Percentiles rank a stretch among this genome's conserved stretches.
Evolutionary conservation across 2,113 vertebrate species (phyloP).

Genomic region (Herpailurus yagouaroundi): DNA sequence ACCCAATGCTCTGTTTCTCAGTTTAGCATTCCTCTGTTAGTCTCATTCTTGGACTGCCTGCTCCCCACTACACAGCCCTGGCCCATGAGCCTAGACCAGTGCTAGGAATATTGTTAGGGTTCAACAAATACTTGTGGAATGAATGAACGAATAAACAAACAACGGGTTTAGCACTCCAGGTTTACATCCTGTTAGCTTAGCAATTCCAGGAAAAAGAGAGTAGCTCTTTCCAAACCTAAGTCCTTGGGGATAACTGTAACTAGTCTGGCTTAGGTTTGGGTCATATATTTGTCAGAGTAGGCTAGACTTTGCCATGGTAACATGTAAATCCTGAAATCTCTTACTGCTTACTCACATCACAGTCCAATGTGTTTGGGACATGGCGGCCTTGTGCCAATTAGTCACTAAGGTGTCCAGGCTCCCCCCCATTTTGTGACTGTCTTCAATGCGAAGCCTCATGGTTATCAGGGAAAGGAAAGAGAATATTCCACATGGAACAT

Average conservation of each 20-base stretch:
- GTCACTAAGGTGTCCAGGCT: background rate
- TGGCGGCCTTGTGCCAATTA: background rate
- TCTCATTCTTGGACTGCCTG: background rate
- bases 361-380: background rate
- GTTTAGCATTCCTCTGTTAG: background rate
- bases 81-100: background rate
- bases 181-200: background rate
- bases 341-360: background rate
- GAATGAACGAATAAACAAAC: background rate
- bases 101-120: background rate
- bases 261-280: constrained; percentile 38
- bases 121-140: background rate
- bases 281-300: constrained; percentile 38
- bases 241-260: background rate
- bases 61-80: background rate
- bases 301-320: constrained; percentile 8
- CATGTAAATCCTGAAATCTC: background rate
- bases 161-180: background rate
- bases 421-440: background rate
- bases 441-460: background rate
- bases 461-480: background rate
- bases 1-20: background rate
- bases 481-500: background rate
- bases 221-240: background rate
- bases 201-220: background rate